phyloP scores from a whole-genome alignment of 2,888 invertebrate genomes.

The Hirtodrosophila trivittata region DNA sequence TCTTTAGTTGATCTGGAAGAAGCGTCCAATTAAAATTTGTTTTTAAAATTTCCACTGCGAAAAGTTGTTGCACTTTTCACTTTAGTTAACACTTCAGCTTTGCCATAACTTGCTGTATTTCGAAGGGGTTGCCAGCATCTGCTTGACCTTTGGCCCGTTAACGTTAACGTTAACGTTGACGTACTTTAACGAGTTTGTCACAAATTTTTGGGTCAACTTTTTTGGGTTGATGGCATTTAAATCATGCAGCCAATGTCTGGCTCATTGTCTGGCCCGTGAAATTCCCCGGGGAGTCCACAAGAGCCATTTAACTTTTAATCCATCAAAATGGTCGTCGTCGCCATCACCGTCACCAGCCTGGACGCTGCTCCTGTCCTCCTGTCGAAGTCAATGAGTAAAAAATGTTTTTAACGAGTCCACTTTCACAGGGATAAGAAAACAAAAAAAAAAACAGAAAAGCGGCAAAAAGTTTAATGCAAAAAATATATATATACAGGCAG shows the following conservation, averaged over 20 bases:
- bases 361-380: slow-evolving; percentile 6
- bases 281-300: slow-evolving; percentile 42
- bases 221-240: slow-evolving; percentile 34
- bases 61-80: neutral
- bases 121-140: neutral
- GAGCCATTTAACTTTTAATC: slow-evolving; percentile 70
- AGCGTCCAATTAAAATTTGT: too few relatives aligned
- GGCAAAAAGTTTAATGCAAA: slow-evolving; percentile 26
- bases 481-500: slow-evolving; percentile 26
- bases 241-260: slow-evolving; percentile 36
- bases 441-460: slow-evolving; percentile 19
- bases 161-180: too few relatives aligned
- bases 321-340: slow-evolving; percentile 56
- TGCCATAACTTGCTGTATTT: neutral
- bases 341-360: slow-evolving; percentile 16
- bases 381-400: slow-evolving; percentile 45
- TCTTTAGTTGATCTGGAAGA: too few relatives aligned
- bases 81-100: neutral
- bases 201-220: slow-evolving; percentile 40
- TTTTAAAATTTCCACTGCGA: too few relatives aligned
- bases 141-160: slow-evolving; percentile 22
- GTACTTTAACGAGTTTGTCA: slow-evolving; percentile 16
- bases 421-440: slow-evolving; percentile 21
- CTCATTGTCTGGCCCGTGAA: slow-evolving; percentile 22
- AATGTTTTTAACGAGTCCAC: slow-evolving; percentile 49